These are phyloP conservation scores for Meteorus cinctellus DNA, from an alignment of 2,888 invertebrate species.

Conservation along the genomic window DNA sequence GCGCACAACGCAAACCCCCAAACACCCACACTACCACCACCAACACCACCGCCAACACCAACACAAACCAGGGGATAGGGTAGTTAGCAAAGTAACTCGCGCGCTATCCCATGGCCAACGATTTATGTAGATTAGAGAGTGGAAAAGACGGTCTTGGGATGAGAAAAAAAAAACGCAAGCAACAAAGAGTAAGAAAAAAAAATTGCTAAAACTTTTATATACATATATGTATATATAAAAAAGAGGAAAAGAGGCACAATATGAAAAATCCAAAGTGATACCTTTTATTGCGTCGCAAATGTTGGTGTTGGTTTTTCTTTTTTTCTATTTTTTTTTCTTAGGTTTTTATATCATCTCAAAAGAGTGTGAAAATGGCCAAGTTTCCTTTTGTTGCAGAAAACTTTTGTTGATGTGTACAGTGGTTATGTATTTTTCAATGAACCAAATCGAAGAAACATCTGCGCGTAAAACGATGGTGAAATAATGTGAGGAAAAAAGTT, in stretches of 20 bases:
- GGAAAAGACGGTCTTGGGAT: constrained; percentile 24
- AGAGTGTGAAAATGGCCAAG: constrained; percentile 33
- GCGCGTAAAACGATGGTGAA: neutral
- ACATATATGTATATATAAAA: too few species aligned
- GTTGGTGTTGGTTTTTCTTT: neutral
- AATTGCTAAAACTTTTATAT: too few species aligned
- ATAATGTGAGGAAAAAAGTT: neutral
- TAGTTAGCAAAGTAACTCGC: constrained; percentile 37
- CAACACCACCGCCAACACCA: constrained; percentile 14
- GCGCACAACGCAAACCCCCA: constrained; percentile 21
- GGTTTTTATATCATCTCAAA: neutral
- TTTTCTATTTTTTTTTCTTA: neutral
- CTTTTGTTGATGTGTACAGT: neutral
- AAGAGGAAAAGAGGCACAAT: constrained; percentile 3
- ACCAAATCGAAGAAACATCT: constrained; percentile 8
- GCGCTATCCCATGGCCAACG: constrained; percentile 37
- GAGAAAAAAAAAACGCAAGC: constrained; percentile 19
- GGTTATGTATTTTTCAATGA: constrained; percentile 13
- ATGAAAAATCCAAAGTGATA: constrained; percentile 23
- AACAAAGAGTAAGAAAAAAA: too few species aligned
- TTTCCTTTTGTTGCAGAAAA: constrained; percentile 23
- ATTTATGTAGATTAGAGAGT: constrained; percentile 48
- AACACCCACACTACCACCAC: constrained; percentile 14
- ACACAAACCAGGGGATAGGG: neutral
- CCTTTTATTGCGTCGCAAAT: constrained; percentile 24